Percentiles rank a stretch among this genome's conserved stretches.
phyloP scores from a whole-genome alignment of 2,888 invertebrate species.

The Lasioglossum marginatum region DNA sequence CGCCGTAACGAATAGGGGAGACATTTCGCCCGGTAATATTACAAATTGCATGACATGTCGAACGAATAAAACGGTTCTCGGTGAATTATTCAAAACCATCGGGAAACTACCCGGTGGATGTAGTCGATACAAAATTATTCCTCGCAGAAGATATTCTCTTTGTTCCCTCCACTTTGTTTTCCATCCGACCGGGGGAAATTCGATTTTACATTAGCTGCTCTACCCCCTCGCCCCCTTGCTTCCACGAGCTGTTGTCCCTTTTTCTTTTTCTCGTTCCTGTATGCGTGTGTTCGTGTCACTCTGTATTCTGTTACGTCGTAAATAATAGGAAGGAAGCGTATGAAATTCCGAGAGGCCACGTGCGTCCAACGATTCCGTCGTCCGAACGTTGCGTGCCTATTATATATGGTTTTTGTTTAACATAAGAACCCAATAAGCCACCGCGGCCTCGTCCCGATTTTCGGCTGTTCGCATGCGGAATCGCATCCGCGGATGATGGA shows the following conservation, averaged over 20 bases:
- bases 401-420: conserved; percentile 77
- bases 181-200: conserved; percentile 46
- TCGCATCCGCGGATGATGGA: neutral
- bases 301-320: conserved; percentile 32
- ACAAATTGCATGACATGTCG: conserved; percentile 23
- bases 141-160: conserved; percentile 35
- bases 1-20: neutral
- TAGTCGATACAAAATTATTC: conserved; percentile 52
- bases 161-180: conserved; percentile 40
- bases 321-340: conserved; percentile 48
- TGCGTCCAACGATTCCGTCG: conserved; percentile 77
- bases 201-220: conserved; percentile 52
- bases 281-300: neutral
- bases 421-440: conserved; percentile 75
- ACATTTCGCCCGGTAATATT: conserved; percentile 10
- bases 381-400: conserved; percentile 71
- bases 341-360: conserved; percentile 64
- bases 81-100: conserved; percentile 52
- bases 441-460: neutral
- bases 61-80: conserved; percentile 18
- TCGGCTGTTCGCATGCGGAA: conserved; percentile 13
- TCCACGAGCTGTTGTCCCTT: conserved; percentile 22
- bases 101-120: conserved; percentile 15
- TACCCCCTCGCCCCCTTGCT: neutral
- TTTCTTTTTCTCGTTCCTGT: conserved; percentile 3